Evolutionary conservation across 2,888 invertebrate genomes (phyloP), one percentile per base, ranked within the genome.

Genomic region (Conops quadrifasciatus): DNA sequence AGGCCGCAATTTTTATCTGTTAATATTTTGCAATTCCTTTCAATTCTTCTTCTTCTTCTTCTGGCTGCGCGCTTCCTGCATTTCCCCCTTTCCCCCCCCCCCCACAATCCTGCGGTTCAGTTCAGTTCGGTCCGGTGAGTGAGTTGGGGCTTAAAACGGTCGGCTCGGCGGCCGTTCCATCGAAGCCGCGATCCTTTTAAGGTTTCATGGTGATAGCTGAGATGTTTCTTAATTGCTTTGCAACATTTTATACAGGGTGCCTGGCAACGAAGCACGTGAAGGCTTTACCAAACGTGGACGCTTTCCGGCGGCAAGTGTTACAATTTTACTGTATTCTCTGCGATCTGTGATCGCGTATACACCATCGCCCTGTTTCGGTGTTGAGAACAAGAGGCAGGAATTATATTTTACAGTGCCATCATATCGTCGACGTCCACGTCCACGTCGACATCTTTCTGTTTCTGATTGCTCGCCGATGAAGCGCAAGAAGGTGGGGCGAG

Each of bases 171-270:
- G 62, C 36, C 68, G 60, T 62, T 62, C 49, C 68, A 62, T 62
- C 62, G 68, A 15, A 30, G 62, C 36, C 24, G 49, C 62, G 16
- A 51, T 68, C 68, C 68, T 68, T 68, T 68, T 68, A 68, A 68
- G 68, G 68, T 51, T 62, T 51, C 68, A 24, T 51, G 13, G 19
- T 43, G 62, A 62, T 68, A 62, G 62, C 68, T 68, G 68, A 68
- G 68, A 51, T 68, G 68, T 62, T 62, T 68, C 62, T 68, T 68
- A 68, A 68, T 68, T 68, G 62, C 62, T 62, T 49, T 30, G 68
- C 62, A 51, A 53, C 68, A 51, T 49, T 24, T 30, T n/a, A 59
- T 68, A 68, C 62, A 43, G 68, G 62, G 51, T 62, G 68, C 47
- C 26, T 19, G 16, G n/a, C n/a, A 45, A 21, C 9, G n/a, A 9